Base-by-base conservation (phyloP, 1,140 invertebrate species). In the Ceratosolen solmsi region DNA sequence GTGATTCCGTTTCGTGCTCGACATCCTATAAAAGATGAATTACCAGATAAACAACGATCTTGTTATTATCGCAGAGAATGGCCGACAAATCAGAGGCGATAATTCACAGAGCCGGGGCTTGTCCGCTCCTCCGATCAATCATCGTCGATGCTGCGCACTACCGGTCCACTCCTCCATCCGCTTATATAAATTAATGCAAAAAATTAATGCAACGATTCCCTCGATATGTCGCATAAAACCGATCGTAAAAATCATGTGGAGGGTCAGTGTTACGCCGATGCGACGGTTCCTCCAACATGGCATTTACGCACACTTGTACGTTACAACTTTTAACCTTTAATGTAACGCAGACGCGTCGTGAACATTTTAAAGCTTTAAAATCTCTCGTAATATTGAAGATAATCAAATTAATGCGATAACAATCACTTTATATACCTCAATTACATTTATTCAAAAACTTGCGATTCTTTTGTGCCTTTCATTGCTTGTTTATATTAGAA, bases 1-100 rank as follows among this genome's bases (percentile, higher is more conserved):
- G 15, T 49, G n/a, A 71, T 71, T 49, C 27, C 72, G 30, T 36
- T 33, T 22, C 25, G 72, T 36, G 51, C 30, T 30, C 30, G 72
- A 56, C 30, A 49, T 51, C 46, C 72, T 36, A 56, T 79, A 70
- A 56, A 79, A 79, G 77, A 79, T 79, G 51, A n/a, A 79, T 58
- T 46, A 41, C 7, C 54, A 63, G 30, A 65, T 65, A 51, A 65
- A 65, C 56, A 65, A 77, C 58, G 25, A 77, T 71, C 15, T n/a
- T 33, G 49, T 27, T 27, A 72, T 79, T 80, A 80, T 74, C 51
- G 60, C 27, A 1, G 0, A 8, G 58, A 27, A 36, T 30, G 71
- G 49, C 13, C 46, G 72, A 76, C 72, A 81, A 76, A 76, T 81
- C 72, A 76, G 22, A 15, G 20, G 33, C 60, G 49, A 65, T 81